Conservation (phyloP, 2,888 invertebrate genomes). For the Oxycera nigricornis region DNA sequence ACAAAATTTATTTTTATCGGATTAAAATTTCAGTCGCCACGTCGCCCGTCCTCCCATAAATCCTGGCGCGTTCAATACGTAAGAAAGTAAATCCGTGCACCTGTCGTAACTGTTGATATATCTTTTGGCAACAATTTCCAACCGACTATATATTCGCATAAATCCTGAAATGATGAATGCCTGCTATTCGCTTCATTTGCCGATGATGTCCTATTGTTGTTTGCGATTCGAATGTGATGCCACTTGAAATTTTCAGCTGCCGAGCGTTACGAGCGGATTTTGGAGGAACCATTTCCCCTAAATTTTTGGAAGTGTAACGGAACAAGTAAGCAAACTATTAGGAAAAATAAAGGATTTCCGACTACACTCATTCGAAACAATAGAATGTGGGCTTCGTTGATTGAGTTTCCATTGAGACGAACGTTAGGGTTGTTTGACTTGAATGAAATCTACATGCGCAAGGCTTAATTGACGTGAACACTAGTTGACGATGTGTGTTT, state of each 20-base stretch:
- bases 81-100: constrained; percentile 22
- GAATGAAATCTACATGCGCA: no score
- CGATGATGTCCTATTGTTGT: constrained; percentile 33
- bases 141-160: background rate
- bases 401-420: background rate
- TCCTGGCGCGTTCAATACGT: constrained; percentile 1
- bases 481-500: no score
- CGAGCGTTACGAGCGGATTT: background rate
- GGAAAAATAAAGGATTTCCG: constrained; percentile 27
- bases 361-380: background rate
- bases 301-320: background rate
- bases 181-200: constrained; percentile 29
- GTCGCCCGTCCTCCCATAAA: constrained; percentile 37
- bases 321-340: background rate
- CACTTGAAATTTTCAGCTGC: constrained; percentile 18
- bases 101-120: constrained; percentile 35
- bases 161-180: constrained; percentile 35
- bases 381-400: constrained; percentile 3
- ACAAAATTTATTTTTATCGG: constrained; percentile 30
- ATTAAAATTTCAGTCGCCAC: constrained; percentile 37
- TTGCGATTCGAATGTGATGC: background rate
- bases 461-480: no score
- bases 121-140: constrained; percentile 31
- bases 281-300: background rate
- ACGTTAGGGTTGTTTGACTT: constrained; percentile 1